Evolutionary conservation across 2,888 invertebrate species (phyloP).

Genomic region (Mythimna albipuncta): DNA sequence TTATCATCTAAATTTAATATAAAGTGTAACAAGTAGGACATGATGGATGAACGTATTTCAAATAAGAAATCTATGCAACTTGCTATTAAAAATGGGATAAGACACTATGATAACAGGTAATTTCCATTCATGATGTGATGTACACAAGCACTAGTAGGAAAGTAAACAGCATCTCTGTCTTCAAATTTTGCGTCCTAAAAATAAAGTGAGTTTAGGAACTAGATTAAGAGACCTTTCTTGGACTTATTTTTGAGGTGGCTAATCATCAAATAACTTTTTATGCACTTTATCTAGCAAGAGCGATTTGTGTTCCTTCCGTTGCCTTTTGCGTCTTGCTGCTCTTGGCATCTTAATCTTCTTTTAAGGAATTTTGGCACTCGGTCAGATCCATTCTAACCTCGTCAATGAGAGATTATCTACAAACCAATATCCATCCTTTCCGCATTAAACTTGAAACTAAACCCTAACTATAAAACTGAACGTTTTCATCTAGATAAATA

Average conservation of each 20-base stretch:
- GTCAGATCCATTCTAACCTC: neutral
- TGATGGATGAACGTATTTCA: neutral
- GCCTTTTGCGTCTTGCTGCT: no score
- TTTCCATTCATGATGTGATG: no score
- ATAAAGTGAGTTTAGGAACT: neutral
- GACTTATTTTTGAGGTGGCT: no score
- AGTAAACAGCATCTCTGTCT: neutral
- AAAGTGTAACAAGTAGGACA: neutral
- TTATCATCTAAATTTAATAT: neutral
- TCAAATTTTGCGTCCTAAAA: neutral
- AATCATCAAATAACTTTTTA: no score
- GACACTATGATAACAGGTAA: no score
- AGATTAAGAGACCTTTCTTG: no score
- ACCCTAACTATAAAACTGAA: constrained; percentile 39
- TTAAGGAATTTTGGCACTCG: neutral
- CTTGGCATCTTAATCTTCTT: neutral
- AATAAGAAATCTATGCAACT: neutral
- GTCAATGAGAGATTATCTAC: constrained; percentile 15
- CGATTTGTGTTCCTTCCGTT: no score
- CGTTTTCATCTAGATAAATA: constrained; percentile 58
- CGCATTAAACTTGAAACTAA: constrained; percentile 39
- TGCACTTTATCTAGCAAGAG: no score
- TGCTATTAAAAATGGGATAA: neutral
- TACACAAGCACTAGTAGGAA: no score
- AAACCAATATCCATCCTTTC: constrained; percentile 30